Percentiles rank a stretch among this genome's conserved stretches.
Evolutionary conservation across 2,113 vertebrate genomes (phyloP).

Genomic region (Naja naja): DNA sequence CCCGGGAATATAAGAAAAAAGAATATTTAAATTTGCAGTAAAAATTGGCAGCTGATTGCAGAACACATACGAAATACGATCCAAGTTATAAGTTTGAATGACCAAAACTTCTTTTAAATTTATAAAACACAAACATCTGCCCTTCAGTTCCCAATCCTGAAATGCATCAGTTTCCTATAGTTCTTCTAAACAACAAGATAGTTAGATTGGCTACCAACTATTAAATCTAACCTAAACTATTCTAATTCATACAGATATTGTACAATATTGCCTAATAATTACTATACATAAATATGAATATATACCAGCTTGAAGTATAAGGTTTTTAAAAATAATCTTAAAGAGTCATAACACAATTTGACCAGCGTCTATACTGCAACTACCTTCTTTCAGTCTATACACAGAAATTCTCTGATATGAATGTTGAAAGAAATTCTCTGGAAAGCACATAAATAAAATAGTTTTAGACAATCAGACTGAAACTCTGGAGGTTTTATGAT

Average conservation of each 20-base stretch:
- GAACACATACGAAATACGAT: constrained; percentile 36
- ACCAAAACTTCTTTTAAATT: constrained; percentile 6
- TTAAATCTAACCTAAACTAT: constrained; percentile 71
- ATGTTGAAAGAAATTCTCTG: constrained; percentile 61
- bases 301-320: constrained; percentile 60
- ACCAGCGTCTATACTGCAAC: constrained; percentile 65
- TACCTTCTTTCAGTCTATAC: constrained; percentile 59
- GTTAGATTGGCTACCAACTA: constrained; percentile 68
- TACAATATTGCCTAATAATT: constrained; percentile 66
- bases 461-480: constrained; percentile 47
- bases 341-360: constrained; percentile 58
- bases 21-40: not conserved
- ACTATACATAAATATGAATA: constrained; percentile 68
- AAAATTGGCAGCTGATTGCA: constrained; percentile 18
- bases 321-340: constrained; percentile 34
- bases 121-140: constrained; percentile 44
- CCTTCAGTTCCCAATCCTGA: constrained; percentile 43
- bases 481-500: constrained; percentile 54
- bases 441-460: constrained; percentile 56
- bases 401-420: constrained; percentile 55
- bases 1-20: not conserved
- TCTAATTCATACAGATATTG: constrained; percentile 67
- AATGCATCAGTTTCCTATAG: constrained; percentile 46
- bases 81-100: constrained; percentile 44
- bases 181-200: constrained; percentile 57